Percentiles rank a stretch among this genome's conserved stretches.
Evolutionary conservation across 2,888 invertebrate genomes (phyloP).

Genomic region (Neoitamus cyanurus): DNA sequence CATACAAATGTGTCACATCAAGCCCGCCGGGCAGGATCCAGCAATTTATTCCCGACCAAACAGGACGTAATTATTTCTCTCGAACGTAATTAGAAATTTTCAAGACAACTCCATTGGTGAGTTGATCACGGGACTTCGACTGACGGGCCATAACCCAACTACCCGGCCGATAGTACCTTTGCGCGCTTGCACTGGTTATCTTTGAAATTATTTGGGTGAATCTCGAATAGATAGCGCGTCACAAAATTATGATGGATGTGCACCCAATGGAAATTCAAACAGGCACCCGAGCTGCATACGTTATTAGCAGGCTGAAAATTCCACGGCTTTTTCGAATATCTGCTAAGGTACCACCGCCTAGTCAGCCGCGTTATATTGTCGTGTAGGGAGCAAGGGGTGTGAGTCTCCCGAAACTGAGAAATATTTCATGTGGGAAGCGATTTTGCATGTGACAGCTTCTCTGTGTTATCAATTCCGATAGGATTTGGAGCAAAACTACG

Average conservation of each 20-base stretch:
- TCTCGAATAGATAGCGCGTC: background rate
- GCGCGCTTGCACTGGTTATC: background rate
- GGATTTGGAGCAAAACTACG: background rate
- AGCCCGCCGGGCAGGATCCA: background rate
- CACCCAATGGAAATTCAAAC: constrained; percentile 8
- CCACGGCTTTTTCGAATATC: background rate
- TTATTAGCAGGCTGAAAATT: background rate
- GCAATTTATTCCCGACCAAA: background rate
- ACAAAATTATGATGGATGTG: constrained; percentile 23
- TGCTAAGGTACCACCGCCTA: background rate
- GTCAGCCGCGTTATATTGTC: background rate
- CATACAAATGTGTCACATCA: background rate
- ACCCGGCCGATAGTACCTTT: background rate
- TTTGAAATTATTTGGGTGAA: background rate
- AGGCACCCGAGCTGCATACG: background rate
- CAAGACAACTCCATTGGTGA: background rate
- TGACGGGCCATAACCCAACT: background rate
- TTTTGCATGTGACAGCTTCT: constrained; percentile 25
- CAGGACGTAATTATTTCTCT: constrained; percentile 5
- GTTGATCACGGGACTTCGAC: background rate
- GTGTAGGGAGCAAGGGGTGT: background rate
- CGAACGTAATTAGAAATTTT: background rate
- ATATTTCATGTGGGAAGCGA: constrained; percentile 12
- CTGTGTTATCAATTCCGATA: constrained; percentile 9
- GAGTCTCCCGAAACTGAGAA: background rate